Conservation (phyloP, 2,113 vertebrate genomes). For the Microcebus jonahi region DNA sequence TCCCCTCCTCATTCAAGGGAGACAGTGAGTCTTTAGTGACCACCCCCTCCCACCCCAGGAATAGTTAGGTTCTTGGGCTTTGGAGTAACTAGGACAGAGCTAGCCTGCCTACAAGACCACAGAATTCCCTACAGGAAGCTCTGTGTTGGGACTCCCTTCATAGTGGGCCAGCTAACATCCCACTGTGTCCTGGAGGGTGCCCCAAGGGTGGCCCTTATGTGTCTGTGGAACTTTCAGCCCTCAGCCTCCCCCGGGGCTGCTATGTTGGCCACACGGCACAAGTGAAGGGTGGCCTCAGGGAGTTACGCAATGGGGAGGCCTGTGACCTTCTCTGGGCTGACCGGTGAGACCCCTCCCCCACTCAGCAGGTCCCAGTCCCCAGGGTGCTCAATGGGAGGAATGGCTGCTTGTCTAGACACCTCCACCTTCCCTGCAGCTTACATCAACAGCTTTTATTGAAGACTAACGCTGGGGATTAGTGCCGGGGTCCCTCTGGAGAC, state of each 20-base stretch:
- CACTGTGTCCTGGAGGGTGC: background rate
- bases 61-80: background rate
- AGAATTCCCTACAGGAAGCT: background rate
- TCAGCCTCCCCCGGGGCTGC: background rate
- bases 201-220: background rate
- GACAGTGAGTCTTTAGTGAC: background rate
- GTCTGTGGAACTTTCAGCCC: background rate
- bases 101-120: background rate
- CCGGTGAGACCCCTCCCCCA: background rate
- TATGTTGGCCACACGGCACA: too few species aligned
- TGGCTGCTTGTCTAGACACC: background rate
- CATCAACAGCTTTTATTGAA: background rate
- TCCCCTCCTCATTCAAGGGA: background rate
- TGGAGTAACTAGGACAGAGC: background rate
- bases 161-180: background rate
- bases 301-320: background rate
- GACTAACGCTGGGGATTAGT: background rate
- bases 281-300: background rate
- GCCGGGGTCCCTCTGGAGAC: background rate
- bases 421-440: background rate
- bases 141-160: background rate
- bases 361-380: background rate
- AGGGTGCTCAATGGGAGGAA: background rate
- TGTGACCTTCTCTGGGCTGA: background rate
- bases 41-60: background rate